phyloP scores from a whole-genome alignment of 2,888 invertebrate genomes.

The Nezara viridula region DNA sequence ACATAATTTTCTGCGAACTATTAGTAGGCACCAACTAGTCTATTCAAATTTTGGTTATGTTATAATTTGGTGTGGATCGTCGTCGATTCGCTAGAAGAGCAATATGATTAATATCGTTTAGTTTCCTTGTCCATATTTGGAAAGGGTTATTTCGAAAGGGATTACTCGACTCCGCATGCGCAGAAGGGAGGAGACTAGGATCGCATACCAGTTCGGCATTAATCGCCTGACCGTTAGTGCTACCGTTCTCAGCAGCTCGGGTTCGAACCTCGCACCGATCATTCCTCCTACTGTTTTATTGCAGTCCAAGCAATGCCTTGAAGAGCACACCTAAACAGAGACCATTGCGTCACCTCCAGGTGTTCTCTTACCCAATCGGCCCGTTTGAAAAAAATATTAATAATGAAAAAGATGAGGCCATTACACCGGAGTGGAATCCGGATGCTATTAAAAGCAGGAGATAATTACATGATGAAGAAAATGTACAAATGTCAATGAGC shows the following conservation, averaged over 20 bases:
- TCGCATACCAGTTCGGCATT: background rate
- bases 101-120: no score
- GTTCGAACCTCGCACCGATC: background rate
- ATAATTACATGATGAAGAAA: slow-evolving; percentile 23
- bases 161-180: background rate
- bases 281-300: background rate
- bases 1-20: no score
- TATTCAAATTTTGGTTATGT: no score
- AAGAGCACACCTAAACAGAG: background rate
- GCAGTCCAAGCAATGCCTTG: background rate
- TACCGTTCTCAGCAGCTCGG: background rate
- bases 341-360: background rate
- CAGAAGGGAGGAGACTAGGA: background rate
- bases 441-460: background rate
- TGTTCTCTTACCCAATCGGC: background rate
- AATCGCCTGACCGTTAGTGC: background rate
- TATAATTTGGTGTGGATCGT: no score
- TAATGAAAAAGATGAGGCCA: background rate
- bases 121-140: background rate
- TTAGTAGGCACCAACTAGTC: no score
- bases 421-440: background rate
- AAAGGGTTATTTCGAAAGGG: background rate
- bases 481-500: slow-evolving; percentile 31
- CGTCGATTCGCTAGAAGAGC: no score
- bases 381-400: background rate